phyloP scores from a whole-genome alignment of 2,888 invertebrate species.

The Lasius platythorax region DNA sequence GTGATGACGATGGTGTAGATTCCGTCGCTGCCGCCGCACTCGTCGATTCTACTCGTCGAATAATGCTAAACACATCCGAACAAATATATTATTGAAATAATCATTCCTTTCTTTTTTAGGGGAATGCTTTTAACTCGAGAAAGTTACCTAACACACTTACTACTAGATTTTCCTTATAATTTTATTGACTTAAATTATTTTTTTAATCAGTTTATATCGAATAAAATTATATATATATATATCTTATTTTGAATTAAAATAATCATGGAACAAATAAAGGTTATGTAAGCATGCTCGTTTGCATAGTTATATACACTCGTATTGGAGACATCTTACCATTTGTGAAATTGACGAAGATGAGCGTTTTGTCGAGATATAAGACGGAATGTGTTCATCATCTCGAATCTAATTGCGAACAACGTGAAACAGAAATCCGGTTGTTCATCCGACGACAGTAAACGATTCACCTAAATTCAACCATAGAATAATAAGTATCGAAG shows the following conservation, averaged over 20 bases:
- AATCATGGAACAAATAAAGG: slow-evolving; percentile 67
- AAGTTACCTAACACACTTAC: neutral
- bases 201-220: neutral
- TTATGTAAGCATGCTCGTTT: slow-evolving; percentile 75
- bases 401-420: slow-evolving; percentile 3
- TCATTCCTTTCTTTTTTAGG: neutral
- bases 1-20: slow-evolving; percentile 81
- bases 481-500: neutral
- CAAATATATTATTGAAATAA: neutral
- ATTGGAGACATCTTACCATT: slow-evolving; percentile 76
- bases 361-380: slow-evolving; percentile 73
- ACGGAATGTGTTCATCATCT: slow-evolving; percentile 80
- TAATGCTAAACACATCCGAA: slow-evolving; percentile 58
- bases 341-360: slow-evolving; percentile 80
- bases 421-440: neutral
- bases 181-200: neutral
- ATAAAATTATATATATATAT: neutral
- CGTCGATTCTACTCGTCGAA: slow-evolving; percentile 77
- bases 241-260: neutral
- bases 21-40: slow-evolving; percentile 86
- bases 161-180: neutral
- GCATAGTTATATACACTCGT: neutral
- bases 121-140: neutral
- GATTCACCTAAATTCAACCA: neutral
- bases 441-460: neutral